Evolutionary conservation across 2,888 invertebrate species (phyloP).

Genomic region (Andricus curvator): DNA sequence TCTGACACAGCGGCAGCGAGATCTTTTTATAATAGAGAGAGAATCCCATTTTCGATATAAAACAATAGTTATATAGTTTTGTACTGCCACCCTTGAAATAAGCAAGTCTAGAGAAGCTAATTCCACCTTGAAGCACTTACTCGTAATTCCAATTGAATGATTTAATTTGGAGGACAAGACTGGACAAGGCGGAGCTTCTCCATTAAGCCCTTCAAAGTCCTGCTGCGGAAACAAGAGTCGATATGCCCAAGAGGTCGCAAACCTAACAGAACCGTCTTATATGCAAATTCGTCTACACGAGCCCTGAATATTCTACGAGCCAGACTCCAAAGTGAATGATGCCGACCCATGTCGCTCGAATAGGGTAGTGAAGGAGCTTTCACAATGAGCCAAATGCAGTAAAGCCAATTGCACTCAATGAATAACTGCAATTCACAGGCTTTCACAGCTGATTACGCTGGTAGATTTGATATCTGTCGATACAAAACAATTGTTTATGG

Average conservation of each 20-base stretch:
- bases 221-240: constrained; percentile 31
- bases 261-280: constrained; percentile 44
- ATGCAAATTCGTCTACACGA: constrained; percentile 49
- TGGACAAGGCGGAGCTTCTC: background rate
- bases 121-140: background rate
- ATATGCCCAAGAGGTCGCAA: constrained; percentile 26
- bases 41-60: too few species aligned
- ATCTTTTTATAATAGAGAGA: too few species aligned
- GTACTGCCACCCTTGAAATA: too few species aligned
- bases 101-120: background rate
- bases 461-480: constrained; percentile 31
- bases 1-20: too few species aligned
- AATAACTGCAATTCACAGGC: constrained; percentile 37
- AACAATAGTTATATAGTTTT: too few species aligned
- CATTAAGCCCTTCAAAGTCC: constrained; percentile 31
- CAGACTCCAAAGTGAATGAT: constrained; percentile 43
- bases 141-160: background rate
- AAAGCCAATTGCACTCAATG: constrained; percentile 37
- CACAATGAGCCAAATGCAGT: constrained; percentile 23
- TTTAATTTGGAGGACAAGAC: constrained; percentile 1
- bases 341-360: constrained; percentile 25
- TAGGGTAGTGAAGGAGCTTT: constrained; percentile 17
- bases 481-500: constrained; percentile 40
- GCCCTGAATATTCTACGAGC: constrained; percentile 43
- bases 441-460: constrained; percentile 38